Base-by-base conservation (phyloP, 1,140 invertebrate species). In the Diabrotica undecimpunctata region DNA sequence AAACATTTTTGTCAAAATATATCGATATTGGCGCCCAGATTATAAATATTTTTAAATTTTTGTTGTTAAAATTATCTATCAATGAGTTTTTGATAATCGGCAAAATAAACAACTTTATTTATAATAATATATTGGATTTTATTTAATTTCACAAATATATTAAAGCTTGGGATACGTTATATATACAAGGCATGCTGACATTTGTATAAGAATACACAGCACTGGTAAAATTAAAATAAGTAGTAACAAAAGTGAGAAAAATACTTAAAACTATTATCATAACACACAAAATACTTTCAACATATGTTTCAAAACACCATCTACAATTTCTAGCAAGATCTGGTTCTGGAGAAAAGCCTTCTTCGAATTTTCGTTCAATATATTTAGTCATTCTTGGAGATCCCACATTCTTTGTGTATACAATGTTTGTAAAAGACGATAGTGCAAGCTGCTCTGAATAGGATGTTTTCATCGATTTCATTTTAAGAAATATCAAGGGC, bases 401-500 rank as follows among this genome's bases (percentile, higher is more conserved):
- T 25, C 25, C 25, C 4, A 25, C 4, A 59, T 25, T 54, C 35
- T 46, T 59, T 46, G 14, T 38, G 6, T 66, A 57, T 5, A 66
- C 58, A 37, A 64, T 55, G 53, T 72, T 75, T 0, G 64, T 66
- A 56, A 75, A 70, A 50, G 60, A 56, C 51, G 70, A 70, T 51
- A 65, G 60, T 54, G 65, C 14, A 39, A 74, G 14, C 62, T 73
- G 56, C 10, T 69, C 59, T 50, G 62, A 51, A 46, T 72, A 61
- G 38, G 55, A 55, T 38, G 57, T 55, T 66, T 70, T 53, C 36
- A 75, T 60, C 10, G 38, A 56, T 11, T 66, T 11, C 41, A 88
- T 81, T 75, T 82, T 84, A 5, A 84, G 75, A 74, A 96, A 96
- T 68, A 96, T 88, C 13, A 96, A 67, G 0, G 92, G 90, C 0